These are phyloP conservation scores for Orientallactaga sibirica DNA, from an alignment of 2,797 vertebrate species.

Conservation along the genomic window DNA sequence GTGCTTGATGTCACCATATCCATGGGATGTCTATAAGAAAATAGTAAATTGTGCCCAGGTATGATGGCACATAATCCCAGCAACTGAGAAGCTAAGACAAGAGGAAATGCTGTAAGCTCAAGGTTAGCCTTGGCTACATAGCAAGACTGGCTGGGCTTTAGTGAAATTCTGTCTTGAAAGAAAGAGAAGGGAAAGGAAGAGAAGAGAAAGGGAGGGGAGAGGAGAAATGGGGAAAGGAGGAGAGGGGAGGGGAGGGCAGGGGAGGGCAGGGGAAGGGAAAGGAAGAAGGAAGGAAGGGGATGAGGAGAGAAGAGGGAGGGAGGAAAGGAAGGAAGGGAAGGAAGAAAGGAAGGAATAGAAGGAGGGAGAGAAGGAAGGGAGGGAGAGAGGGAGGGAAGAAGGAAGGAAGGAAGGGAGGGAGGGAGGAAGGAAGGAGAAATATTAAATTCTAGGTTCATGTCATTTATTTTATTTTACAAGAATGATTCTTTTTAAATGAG, in stretches of 20 bases:
- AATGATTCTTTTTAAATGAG: no score
- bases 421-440: neutral
- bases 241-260: no score
- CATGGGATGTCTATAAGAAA: neutral
- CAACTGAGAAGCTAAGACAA: neutral
- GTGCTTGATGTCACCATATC: neutral
- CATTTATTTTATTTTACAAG: no score
- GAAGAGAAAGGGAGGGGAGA: no score
- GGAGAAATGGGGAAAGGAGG: no score
- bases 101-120: neutral
- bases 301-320: no score
- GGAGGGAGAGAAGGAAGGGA: fast-evolving
- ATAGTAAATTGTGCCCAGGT: neutral
- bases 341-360: neutral
- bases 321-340: neutral
- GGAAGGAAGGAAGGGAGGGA: neutral
- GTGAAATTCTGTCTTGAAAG: neutral
- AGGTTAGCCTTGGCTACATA: neutral
- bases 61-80: neutral
- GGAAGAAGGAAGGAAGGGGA: no score
- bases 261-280: no score
- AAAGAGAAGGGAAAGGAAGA: neutral
- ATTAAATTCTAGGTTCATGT: neutral
- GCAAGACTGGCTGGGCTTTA: neutral
- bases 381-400: neutral